Base-by-base conservation (phyloP, 2,888 invertebrate species). In the Lepidocyrtoides sp. region DNA sequence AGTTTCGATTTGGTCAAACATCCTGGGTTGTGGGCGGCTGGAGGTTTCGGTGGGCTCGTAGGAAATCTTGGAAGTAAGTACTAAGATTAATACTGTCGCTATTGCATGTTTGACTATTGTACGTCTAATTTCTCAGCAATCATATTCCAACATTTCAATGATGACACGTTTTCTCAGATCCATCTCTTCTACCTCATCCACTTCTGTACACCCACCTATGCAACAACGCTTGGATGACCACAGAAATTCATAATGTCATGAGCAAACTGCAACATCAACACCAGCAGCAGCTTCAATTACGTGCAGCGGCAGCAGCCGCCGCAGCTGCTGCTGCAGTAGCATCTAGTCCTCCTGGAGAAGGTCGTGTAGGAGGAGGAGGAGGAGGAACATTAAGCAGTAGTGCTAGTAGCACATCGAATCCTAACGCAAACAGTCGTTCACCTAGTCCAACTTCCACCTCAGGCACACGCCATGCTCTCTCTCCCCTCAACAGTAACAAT, bases 191-290 rank as follows among this genome's bases (percentile, higher is more conserved):
- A 8, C 93, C 94, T 14, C 94, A 94, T 81, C 94, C 94, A 0
- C 85, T 94, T 0, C 93, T 94, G 17, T 94, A 94, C 90, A 92
- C 93, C 20, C 94, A 94, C 32, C 83, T 94, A 8, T 94, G 94
- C 87, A 93, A 93, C 82, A 94, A 94, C 75, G 94, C 94, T 0
- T 94, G 94, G 94, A 93, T 94, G 93, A 93, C 93, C n/a, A 93
- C 89, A 14, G 94, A 94, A 84, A 93, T 94, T 23, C 94, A 94
- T 69, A 94, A 93, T 54, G 94, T 94, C 54, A 93, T 94, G 93
- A 92, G 93, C 26, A 93, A 93, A 91, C 91, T 94, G 8, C 93
- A 93, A 20, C 94, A 93, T 72, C 94, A 94, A 14, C 94, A 94
- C 66, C 93, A 93, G 81, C 90, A 91, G 8, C 93, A 93, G 60